These are phyloP conservation scores for Brachionichthys hirsutus DNA, from an alignment of 2,113 vertebrate genomes.

Conservation along the genomic window DNA sequence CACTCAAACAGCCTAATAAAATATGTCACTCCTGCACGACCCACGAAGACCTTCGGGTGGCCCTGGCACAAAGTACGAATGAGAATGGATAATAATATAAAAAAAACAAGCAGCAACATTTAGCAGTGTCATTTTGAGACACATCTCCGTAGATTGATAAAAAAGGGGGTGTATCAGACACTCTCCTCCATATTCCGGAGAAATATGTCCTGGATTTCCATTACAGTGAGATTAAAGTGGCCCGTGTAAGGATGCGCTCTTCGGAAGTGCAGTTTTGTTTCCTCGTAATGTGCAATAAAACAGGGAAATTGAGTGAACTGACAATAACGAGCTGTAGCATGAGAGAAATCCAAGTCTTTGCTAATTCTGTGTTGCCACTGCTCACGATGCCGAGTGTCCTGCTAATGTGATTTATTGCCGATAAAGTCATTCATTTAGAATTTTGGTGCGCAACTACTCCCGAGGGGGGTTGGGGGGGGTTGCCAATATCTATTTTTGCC, in stretches of 20 bases:
- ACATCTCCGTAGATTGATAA: slow-evolving; percentile 30
- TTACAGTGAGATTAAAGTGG: slow-evolving; percentile 40
- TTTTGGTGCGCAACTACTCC: slow-evolving; percentile 46
- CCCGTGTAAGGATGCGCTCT: slow-evolving; percentile 41
- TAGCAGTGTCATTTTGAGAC: slow-evolving; percentile 14
- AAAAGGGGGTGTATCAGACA: slow-evolving; percentile 1
- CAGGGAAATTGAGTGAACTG: slow-evolving; percentile 40
- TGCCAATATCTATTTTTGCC: slow-evolving; percentile 56
- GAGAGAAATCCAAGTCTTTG: slow-evolving; percentile 33
- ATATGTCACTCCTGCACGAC: neutral
- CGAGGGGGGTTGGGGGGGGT: slow-evolving; percentile 42
- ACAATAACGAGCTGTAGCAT: slow-evolving; percentile 38
- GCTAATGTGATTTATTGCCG: slow-evolving; percentile 67
- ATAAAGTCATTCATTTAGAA: slow-evolving; percentile 63
- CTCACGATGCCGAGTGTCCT: slow-evolving; percentile 57
- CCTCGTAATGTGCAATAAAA: slow-evolving; percentile 66
- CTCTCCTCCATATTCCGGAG: slow-evolving; percentile 7
- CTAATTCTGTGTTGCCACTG: slow-evolving; percentile 42
- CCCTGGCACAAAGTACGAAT: slow-evolving; percentile 14
- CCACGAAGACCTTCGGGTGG: slow-evolving; percentile 28
- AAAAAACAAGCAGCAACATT: too few relatives aligned
- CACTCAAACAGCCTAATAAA: slow-evolving; percentile 32
- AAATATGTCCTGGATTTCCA: slow-evolving; percentile 36
- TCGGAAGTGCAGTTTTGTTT: slow-evolving; percentile 54
- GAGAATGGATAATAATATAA: neutral